Base-by-base conservation (phyloP, 2,113 vertebrate genomes). In the Entomyzon cyanotis region DNA sequence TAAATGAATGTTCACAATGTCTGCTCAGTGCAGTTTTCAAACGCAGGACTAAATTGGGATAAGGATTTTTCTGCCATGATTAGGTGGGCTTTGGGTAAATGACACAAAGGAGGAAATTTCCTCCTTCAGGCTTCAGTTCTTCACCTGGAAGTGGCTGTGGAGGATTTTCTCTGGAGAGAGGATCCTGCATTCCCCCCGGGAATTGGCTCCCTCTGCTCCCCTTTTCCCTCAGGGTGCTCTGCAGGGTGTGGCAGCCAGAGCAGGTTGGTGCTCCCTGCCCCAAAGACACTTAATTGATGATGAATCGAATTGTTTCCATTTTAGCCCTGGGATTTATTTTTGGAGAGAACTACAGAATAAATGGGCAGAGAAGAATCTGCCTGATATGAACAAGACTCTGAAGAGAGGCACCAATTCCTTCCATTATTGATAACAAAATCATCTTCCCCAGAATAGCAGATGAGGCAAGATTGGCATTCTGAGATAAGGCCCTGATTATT, bases 371-470 rank as follows among this genome's bases (percentile, higher is more conserved):
- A 95, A 85, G 21, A 76, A n/a, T 30, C 47, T 73, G 21, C 1
- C 5, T 73, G 16, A 4, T 33, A 70, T 77, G 92, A 91, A 65
- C 70, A 76, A 85, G 84, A 30, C 63, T 84, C 91, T 67, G 86
- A 94, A 88, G 81, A 80, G 67, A 95, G 70, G 67, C 35, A 42
- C 67, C 55, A 79, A 46, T 80, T 91, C n/a, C 77, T 74, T 94
- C 81, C 75, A 96, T 95, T 91, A 94, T 94, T 95, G 91, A 94
- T 94, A 94, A 88, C 59, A 77, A 89, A 96, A 87, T 91, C 70
- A 74, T 96, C 81, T 94, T 95, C 70, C 58, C 74, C 81, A 83
- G 95, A 94, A 97, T 91, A 95, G 89, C 63, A 88, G 84, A 96
- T 91, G 91, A 95, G 70, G 49, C 65, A 35, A 93, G 95, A 96